Evolutionary conservation across 2,888 invertebrate species (phyloP).

Genomic region (Apocheima hispidaria): DNA sequence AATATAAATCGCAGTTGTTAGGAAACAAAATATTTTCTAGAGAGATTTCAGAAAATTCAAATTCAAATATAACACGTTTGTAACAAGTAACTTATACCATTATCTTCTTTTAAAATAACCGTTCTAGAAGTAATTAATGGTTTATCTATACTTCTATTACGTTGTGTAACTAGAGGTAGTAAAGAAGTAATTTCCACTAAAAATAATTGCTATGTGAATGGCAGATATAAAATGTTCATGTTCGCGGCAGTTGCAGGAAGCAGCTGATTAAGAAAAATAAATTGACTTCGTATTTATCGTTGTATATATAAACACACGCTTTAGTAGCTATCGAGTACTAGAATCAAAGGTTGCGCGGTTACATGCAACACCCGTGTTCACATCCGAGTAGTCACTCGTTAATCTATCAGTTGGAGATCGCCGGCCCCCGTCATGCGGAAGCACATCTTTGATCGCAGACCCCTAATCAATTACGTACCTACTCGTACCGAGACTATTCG

Average conservation of each 20-base stretch:
- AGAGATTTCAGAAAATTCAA: no score
- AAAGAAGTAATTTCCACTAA: no score
- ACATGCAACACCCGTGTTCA: conserved; percentile 45
- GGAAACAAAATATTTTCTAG: no score
- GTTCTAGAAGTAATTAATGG: no score
- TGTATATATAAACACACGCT: neutral
- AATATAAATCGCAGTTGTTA: no score
- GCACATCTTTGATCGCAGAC: conserved; percentile 75
- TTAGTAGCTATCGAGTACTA: conserved; percentile 17
- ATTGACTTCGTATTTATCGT: neutral
- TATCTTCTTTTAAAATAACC: no score
- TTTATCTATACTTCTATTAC: no score
- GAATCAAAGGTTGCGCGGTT: conserved; percentile 42
- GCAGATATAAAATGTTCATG: no score
- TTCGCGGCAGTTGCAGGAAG: neutral
- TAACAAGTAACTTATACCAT: no score
- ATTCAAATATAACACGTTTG: no score
- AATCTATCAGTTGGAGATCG: conserved; percentile 59
- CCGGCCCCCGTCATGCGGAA: conserved; percentile 71
- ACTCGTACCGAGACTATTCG: conserved; percentile 66
- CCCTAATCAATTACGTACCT: conserved; percentile 74
- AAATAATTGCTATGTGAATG: no score
- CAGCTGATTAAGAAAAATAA: neutral
- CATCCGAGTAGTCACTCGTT: conserved; percentile 56
- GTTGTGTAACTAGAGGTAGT: no score